Percentiles rank a stretch among this genome's conserved stretches.
These are phyloP conservation scores for Drosophila truncata DNA, from an alignment of 1,140 invertebrate genomes.

Conservation along the genomic window DNA sequence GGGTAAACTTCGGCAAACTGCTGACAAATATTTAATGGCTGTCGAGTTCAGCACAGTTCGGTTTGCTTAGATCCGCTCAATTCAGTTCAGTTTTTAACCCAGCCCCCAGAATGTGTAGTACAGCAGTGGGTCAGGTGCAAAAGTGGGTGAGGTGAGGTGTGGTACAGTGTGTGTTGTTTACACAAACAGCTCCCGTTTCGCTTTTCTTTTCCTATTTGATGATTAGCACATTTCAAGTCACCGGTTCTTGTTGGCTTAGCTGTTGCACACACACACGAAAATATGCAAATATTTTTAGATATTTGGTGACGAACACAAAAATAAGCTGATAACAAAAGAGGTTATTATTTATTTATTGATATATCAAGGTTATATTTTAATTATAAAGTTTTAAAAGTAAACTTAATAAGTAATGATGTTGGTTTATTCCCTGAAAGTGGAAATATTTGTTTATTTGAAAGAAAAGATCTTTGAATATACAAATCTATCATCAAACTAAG, in stretches of 20 bases:
- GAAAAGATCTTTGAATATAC: background rate
- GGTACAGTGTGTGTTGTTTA: conserved; percentile 33
- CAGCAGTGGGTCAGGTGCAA: conserved; percentile 42
- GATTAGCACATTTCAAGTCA: conserved; percentile 74
- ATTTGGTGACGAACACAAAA: conserved; percentile 11
- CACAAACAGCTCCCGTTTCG: conserved; percentile 50
- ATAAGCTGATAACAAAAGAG: background rate
- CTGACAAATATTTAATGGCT: conserved; percentile 77
- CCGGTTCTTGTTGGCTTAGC: conserved; percentile 9
- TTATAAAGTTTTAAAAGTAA: background rate
- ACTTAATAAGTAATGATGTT: background rate
- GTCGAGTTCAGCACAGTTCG: conserved; percentile 39
- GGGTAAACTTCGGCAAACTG: conserved; percentile 58
- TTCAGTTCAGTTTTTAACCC: conserved; percentile 27
- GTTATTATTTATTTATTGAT: background rate
- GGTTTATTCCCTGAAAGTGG: background rate
- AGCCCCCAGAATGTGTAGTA: conserved; percentile 1
- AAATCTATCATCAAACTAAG: background rate
- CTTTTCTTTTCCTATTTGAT: conserved; percentile 48
- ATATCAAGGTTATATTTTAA: background rate
- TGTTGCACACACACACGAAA: background rate
- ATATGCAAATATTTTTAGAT: conserved; percentile 21
- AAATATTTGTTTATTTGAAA: background rate
- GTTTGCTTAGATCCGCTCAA: conserved; percentile 51
- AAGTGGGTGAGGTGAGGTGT: conserved; percentile 26